A percentile compares a stretch with the other conserved stretches of the same genome.
Conservation (phyloP, 53 echinoderm and acorn worm species). For the Astropecten irregularis region DNA sequence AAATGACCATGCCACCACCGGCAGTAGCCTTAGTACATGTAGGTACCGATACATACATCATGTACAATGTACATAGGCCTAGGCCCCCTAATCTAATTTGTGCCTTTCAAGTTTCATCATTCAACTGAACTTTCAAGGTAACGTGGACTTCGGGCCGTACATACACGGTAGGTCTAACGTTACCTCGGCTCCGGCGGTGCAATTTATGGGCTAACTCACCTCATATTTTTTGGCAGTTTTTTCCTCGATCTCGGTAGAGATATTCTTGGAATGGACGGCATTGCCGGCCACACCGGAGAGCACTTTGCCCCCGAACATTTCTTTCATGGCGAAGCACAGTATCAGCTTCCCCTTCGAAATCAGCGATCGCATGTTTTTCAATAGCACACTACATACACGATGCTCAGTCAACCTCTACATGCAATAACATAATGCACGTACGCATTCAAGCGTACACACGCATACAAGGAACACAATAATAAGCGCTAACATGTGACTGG, state of each 20-base stretch:
- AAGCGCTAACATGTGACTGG: too few species aligned
- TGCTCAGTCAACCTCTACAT: not conserved
- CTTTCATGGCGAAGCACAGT: constrained; percentile 14
- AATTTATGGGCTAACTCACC: too few species aligned
- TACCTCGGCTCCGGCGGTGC: too few species aligned
- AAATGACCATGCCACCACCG: too few species aligned
- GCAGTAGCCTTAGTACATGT: too few species aligned
- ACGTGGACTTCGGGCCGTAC: too few species aligned
- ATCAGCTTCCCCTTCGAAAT: not conserved
- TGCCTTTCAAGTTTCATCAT: too few species aligned
- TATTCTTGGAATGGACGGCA: not conserved
- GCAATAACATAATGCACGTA: not conserved
- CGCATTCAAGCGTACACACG: not conserved
- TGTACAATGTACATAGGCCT: too few species aligned
- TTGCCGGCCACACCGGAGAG: not conserved
- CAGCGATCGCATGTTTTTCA: not conserved
- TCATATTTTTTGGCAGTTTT: constrained; percentile 22
- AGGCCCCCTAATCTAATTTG: too few species aligned
- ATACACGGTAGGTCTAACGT: too few species aligned
- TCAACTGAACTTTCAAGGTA: too few species aligned
- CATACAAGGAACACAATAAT: not conserved
- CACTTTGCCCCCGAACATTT: constrained; percentile 32
- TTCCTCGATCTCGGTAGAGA: not conserved
- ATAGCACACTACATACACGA: not conserved
- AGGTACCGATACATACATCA: too few species aligned